Base-by-base conservation (phyloP, 2,888 invertebrate genomes). In the Ophion ellenae region DNA sequence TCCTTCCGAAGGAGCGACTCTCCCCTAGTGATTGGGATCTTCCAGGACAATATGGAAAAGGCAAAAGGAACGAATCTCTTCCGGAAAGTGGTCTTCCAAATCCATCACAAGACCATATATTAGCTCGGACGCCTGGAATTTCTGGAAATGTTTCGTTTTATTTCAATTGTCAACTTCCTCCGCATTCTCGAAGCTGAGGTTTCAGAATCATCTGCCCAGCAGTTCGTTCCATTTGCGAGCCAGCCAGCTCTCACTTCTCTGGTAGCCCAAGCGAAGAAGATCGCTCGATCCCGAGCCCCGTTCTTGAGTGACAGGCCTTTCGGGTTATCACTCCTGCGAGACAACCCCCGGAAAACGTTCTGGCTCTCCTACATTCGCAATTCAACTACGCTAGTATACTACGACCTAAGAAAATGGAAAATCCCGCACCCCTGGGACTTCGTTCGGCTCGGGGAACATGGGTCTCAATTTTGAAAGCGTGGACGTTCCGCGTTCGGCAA, bases 221-320 rank as follows among this genome's bases (percentile, higher is more conserved):
- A 17, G 2, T 11, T 11, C 40, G 59, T 61, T 24, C 14, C 20
- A 36, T 6, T 24, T 10, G 17, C 2, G 20, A 5, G 11, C 59
- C 2, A 9, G 20, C 14, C n/a, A n/a, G n/a, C 20, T 57, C 11
- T 20, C 20, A 2, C 11, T 36, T 4, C 20, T 69, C 45, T 69
- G 24, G 45, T 47, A 24, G 24, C 28, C 5, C 28, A 53, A 70
- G 28, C 70, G 70, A 70, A 70, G 11, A 7, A 4, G 6, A 70
- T 11, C 28, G 11, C 28, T 70, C 10, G 24, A 47, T 69, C 70
- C 24, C 6, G 24, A 53, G 7, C 24, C 70, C 32, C 14, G 11
- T 74, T 61, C 61, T n/a, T 40, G 61, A 74, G 74, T 61, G 74
- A 74, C 61, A 61, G 61, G 24, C 74, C 74, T 74, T 61, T 20